Conservation (phyloP, 2,888 invertebrate genomes). For the Villa cingulata region DNA sequence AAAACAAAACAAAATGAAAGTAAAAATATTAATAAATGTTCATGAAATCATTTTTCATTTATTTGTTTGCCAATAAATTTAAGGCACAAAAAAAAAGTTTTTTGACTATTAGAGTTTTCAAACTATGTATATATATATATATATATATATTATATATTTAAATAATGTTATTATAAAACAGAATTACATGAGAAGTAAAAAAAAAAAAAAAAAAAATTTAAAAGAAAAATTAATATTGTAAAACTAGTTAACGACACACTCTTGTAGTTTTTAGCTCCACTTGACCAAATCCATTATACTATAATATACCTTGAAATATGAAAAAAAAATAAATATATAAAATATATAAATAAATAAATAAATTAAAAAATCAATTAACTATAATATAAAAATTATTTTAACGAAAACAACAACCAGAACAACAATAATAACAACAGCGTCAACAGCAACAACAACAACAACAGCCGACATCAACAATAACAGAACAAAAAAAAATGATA, state of each 20-base stretch:
- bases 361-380: too few relatives aligned
- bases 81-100: not conserved
- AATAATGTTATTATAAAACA: not conserved
- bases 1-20: too few relatives aligned
- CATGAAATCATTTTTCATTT: not conserved
- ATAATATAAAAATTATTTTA: not conserved
- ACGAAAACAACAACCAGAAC: not conserved
- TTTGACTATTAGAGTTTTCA: not conserved
- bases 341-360: not conserved
- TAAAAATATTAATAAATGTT: not conserved
- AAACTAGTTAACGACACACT: constrained; percentile 7
- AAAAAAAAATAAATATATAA: not conserved
- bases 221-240: not conserved
- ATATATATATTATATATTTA: not conserved
- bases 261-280: constrained; percentile 7
- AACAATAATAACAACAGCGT: not conserved
- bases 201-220: not conserved
- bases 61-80: not conserved
- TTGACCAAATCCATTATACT: constrained; percentile 8
- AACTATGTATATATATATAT: too few relatives aligned
- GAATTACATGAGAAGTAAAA: not conserved
- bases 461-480: too few relatives aligned
- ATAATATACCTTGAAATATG: not conserved
- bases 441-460: too few relatives aligned
- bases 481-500: too few relatives aligned